These are phyloP conservation scores for Drosophila paulistorum DNA, from an alignment of 1,140 invertebrate species.

Conservation along the genomic window DNA sequence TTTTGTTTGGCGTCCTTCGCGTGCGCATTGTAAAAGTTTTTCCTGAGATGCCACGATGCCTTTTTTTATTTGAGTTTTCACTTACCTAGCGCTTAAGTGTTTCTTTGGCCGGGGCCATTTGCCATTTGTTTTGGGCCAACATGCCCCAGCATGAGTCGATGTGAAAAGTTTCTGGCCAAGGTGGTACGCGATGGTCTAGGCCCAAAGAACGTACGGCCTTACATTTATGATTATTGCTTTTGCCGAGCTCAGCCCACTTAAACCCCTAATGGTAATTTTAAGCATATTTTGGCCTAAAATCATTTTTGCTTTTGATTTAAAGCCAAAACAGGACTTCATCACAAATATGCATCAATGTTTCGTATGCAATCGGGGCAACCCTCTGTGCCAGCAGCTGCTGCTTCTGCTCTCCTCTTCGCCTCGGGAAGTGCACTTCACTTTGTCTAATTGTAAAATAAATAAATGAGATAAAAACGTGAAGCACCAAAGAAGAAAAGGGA, in stretches of 20 bases:
- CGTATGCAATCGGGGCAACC: slow-evolving; percentile 17
- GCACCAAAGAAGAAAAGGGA: slow-evolving; percentile 41
- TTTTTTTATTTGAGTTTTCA: slow-evolving; percentile 74
- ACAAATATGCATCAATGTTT: slow-evolving; percentile 18
- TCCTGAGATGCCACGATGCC: slow-evolving; percentile 20
- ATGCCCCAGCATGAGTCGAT: slow-evolving; percentile 39
- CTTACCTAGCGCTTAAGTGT: slow-evolving; percentile 72
- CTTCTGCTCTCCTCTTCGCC: slow-evolving; percentile 30
- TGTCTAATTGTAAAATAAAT: slow-evolving; percentile 77
- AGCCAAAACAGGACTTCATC: slow-evolving; percentile 17
- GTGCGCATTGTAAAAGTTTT: slow-evolving; percentile 67
- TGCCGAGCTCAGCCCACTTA: slow-evolving; percentile 44
- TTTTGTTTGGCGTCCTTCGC: slow-evolving; percentile 23
- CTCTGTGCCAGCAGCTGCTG: slow-evolving; percentile 16
- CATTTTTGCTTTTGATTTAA: slow-evolving; percentile 55
- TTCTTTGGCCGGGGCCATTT: slow-evolving; percentile 63
- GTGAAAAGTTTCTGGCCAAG: slow-evolving; percentile 60
- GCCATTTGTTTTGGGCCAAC: slow-evolving; percentile 64
- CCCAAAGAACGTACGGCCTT: slow-evolving; percentile 51
- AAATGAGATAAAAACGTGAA: slow-evolving; percentile 72
- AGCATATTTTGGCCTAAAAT: slow-evolving; percentile 53
- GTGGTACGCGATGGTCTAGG: slow-evolving; percentile 21
- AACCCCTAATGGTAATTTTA: slow-evolving; percentile 64
- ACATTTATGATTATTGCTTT: slow-evolving; percentile 74
- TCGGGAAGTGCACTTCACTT: slow-evolving; percentile 67